These are phyloP conservation scores for Phaethon lepturus DNA, from an alignment of 2,113 vertebrate species.

Conservation along the genomic window DNA sequence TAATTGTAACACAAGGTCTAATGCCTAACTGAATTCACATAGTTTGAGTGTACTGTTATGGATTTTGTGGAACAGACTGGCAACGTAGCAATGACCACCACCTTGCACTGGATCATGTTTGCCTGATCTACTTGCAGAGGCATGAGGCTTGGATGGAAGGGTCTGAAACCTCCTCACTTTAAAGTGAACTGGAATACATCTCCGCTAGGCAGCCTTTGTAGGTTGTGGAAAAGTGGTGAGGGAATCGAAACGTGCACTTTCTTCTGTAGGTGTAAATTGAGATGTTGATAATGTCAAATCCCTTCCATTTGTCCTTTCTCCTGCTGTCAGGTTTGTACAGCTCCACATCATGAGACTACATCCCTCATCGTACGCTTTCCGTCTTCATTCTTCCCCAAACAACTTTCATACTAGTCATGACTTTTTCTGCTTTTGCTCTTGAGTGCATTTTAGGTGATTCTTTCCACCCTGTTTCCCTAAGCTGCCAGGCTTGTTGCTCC, in stretches of 20 bases:
- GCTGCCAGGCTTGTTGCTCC: not conserved
- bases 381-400: not conserved
- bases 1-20: not conserved
- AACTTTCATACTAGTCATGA: not conserved
- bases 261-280: not conserved
- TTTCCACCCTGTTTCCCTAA: conserved; percentile 11
- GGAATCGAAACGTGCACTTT: fast-evolving
- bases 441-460: not conserved
- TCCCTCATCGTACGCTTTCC: fast-evolving
- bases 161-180: not conserved
- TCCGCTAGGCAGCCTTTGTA: not conserved
- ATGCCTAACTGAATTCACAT: not conserved
- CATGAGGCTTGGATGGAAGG: not conserved
- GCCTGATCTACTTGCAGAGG: not conserved
- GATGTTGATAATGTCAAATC: not conserved
- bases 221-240: not conserved
- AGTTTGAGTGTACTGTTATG: not conserved
- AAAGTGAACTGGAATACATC: not conserved
- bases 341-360: not conserved
- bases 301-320: not conserved
- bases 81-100: fast-evolving
- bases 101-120: not conserved
- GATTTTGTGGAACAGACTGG: not conserved
- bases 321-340: not conserved
- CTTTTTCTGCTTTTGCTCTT: not conserved